Evolutionary conservation across 2,888 invertebrate species (phyloP).

Genomic region (Andrena fulva): DNA sequence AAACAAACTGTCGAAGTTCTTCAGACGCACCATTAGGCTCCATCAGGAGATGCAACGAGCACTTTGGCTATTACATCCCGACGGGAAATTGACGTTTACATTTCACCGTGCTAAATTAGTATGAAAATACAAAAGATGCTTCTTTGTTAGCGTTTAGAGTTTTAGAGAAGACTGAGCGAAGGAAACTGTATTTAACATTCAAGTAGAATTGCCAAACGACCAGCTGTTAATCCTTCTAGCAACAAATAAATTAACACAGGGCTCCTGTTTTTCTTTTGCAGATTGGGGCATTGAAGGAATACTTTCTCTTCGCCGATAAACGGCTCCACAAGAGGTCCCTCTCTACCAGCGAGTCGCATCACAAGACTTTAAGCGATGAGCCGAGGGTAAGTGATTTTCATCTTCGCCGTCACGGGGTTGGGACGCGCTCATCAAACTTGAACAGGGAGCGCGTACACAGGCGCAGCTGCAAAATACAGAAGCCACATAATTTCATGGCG

Average conservation of each 20-base stretch:
- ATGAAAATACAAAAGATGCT: too few relatives aligned
- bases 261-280: conserved; percentile 87
- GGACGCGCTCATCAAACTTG: conserved; percentile 35
- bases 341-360: conserved; percentile 91
- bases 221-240: not conserved
- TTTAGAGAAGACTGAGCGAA: too few relatives aligned
- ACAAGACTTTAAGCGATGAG: conserved; percentile 91
- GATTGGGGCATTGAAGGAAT: conserved; percentile 95
- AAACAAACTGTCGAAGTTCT: conserved; percentile 29
- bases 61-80: conserved; percentile 7
- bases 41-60: conserved; percentile 21
- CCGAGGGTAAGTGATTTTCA: conserved; percentile 88
- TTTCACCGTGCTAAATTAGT: not conserved
- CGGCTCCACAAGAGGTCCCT: conserved; percentile 94
- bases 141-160: too few relatives aligned
- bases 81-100: conserved; percentile 7
- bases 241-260: conserved; percentile 15
- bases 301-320: conserved; percentile 94
- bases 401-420: conserved; percentile 80
- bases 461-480: conserved; percentile 35
- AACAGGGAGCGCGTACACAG: conserved; percentile 5
- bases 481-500: conserved; percentile 35
- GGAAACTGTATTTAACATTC: too few relatives aligned
- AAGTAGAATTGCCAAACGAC: too few relatives aligned
- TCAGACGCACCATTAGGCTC: conserved; percentile 35